Evolutionary conservation across 2,888 invertebrate species (phyloP).

Genomic region (Catotricha subobsoleta): DNA sequence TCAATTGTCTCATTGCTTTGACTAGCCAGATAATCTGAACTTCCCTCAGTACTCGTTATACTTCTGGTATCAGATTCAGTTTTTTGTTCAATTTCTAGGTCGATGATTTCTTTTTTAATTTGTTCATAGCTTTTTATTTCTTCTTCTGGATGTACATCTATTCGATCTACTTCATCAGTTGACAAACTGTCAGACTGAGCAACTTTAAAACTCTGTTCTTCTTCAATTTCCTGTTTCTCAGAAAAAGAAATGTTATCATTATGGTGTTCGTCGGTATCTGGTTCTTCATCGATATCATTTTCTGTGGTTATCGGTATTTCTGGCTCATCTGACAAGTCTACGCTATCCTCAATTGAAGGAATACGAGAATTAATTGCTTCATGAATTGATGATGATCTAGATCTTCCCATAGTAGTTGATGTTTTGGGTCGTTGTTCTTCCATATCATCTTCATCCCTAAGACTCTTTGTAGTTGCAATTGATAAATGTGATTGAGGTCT

Average conservation of each 20-base stretch:
- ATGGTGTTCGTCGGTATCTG: neutral
- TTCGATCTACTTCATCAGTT: neutral
- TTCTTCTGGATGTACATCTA: too few relatives aligned
- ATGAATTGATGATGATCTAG: neutral
- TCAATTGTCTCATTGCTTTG: conserved; percentile 10
- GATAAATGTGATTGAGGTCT: neutral
- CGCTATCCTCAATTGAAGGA: too few relatives aligned
- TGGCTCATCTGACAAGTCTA: too few relatives aligned
- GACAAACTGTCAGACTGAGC: neutral
- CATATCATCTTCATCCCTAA: neutral
- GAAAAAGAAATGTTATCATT: too few relatives aligned
- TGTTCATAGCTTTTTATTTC: neutral
- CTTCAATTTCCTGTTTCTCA: neutral
- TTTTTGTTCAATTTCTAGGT: conserved; percentile 8
- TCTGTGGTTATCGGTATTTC: neutral
- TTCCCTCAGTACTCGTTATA: conserved; percentile 19
- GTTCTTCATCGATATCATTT: conserved; percentile 2
- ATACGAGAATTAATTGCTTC: neutral
- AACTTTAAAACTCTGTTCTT: neutral
- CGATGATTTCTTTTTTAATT: neutral
- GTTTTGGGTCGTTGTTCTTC: neutral
- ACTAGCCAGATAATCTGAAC: conserved; percentile 18
- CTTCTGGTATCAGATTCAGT: conserved; percentile 15
- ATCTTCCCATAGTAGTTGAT: neutral
- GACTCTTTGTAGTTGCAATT: conserved; percentile 3